These are phyloP conservation scores for Proisotoma minuta DNA, from an alignment of 2,888 invertebrate species.

Conservation along the genomic window DNA sequence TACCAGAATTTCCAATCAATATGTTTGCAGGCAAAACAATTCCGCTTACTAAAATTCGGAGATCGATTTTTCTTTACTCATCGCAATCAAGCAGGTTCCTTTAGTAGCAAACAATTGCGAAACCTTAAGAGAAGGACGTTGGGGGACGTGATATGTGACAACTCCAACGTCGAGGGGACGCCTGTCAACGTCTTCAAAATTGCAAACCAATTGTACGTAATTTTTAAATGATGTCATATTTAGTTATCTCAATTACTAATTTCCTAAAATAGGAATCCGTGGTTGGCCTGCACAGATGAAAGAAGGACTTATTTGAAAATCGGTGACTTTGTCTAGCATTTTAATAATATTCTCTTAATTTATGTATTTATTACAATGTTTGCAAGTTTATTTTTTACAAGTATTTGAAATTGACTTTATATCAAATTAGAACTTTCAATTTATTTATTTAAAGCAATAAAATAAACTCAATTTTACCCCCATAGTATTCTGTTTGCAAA, in stretches of 20 bases:
- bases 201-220: slow-evolving; percentile 17
- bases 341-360: too few species aligned
- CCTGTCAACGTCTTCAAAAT: slow-evolving; percentile 35
- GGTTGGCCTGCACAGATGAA: slow-evolving; percentile 15
- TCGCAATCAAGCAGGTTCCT: slow-evolving; percentile 30
- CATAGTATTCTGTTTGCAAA: too few species aligned
- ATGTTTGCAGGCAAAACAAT: slow-evolving; percentile 35
- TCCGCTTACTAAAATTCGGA: slow-evolving; percentile 36
- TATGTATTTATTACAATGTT: too few species aligned
- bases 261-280: slow-evolving; percentile 16
- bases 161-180: slow-evolving; percentile 31
- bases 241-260: not conserved
- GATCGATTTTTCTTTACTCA: slow-evolving; percentile 46
- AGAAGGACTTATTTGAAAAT: slow-evolving; percentile 11
- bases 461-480: too few species aligned
- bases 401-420: too few species aligned
- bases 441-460: too few species aligned
- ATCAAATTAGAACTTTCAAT: too few species aligned
- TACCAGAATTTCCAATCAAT: not conserved
- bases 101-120: slow-evolving; percentile 24
- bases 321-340: not conserved
- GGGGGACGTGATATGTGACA: slow-evolving; percentile 43
- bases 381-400: too few species aligned
- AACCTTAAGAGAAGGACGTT: slow-evolving; percentile 31
- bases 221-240: not conserved